Evolutionary conservation across 2,113 vertebrate genomes (phyloP).

Genomic region (Hippopotamus amphibius): DNA sequence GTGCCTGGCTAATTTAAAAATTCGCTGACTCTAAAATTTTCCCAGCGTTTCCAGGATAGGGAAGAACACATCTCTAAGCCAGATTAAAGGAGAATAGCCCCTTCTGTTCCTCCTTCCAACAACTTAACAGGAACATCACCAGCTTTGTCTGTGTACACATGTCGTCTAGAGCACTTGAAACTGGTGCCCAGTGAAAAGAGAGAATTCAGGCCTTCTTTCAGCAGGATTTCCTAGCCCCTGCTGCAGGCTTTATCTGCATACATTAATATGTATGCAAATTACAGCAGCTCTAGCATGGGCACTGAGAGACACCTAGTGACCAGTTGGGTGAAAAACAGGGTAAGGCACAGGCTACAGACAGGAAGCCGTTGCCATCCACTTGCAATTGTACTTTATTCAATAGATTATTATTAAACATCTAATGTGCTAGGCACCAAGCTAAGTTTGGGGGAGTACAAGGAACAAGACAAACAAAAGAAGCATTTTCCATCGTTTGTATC

Average conservation of each 20-base stretch:
- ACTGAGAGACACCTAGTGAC: slow-evolving; percentile 85
- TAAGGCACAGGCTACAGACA: neutral
- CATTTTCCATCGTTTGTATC: neutral
- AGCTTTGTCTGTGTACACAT: neutral
- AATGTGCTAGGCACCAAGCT: neutral
- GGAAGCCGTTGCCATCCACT: no score
- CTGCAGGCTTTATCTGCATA: rapidly evolving
- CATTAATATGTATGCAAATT: rapidly evolving
- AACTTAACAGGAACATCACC: neutral
- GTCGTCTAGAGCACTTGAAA: neutral
- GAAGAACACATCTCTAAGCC: neutral
- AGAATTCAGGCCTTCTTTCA: neutral
- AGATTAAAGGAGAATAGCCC: neutral
- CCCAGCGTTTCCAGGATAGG: neutral
- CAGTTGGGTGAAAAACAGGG: slow-evolving; percentile 25
- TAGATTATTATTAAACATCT: neutral
- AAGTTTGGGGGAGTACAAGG: neutral
- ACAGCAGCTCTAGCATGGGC: neutral
- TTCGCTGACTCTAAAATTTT: neutral
- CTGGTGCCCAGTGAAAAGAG: neutral
- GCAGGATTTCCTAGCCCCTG: neutral
- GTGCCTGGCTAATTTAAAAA: neutral
- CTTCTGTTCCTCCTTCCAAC: neutral
- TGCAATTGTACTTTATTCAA: neutral
- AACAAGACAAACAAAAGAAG: neutral